Base-by-base conservation (phyloP, 2,888 invertebrate genomes). In the Leptinotarsa juncta region DNA sequence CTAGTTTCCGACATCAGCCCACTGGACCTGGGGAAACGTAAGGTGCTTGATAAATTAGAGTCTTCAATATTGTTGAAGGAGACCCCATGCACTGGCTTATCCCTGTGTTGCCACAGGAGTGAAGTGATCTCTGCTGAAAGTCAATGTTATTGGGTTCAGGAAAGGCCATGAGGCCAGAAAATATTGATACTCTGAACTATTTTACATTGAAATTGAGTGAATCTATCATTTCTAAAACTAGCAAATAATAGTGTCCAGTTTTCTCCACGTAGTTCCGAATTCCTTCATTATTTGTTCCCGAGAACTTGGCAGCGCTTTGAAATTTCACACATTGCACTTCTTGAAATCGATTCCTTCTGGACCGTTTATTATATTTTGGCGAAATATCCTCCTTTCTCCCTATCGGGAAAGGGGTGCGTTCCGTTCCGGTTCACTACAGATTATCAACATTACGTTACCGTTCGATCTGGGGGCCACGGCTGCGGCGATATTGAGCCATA, bases 401-500 rank as follows among this genome's bases (percentile, higher is more conserved):
- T 18, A 26, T 12, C 23, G 23, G 20, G 57, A 4, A 62, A 76
- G 75, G 78, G 77, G 76, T 72, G 77, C 80, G 79, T 79, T 81
- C 79, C 78, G 80, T 82, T 82, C 79, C 81, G 80, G 80, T 83
- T 82, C 82, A 81, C 81, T 84, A 83, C 83, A 84, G 85, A 85
- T 85, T 85, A 85, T 85, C 84, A 85, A 83, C 84, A 83, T 85
- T 85, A 83, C 83, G 83, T 81, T 82, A 81, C 81, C 83, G 82
- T 84, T 84, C 85, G 83, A 85, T 86, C 82, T 82, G 83, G 80
- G 42, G 42, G 42, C 42, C 3, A 81, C 82, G 82, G 84, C 81
- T 82, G 83, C 83, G 81, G 84, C 83, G 86, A 85, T 86, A 86
- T 86, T 85, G 86, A 85, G 84, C 82, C 78, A 86, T 86, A 86